Conservation (phyloP, 2,797 vertebrate genomes). For the Sebastes itinus region DNA sequence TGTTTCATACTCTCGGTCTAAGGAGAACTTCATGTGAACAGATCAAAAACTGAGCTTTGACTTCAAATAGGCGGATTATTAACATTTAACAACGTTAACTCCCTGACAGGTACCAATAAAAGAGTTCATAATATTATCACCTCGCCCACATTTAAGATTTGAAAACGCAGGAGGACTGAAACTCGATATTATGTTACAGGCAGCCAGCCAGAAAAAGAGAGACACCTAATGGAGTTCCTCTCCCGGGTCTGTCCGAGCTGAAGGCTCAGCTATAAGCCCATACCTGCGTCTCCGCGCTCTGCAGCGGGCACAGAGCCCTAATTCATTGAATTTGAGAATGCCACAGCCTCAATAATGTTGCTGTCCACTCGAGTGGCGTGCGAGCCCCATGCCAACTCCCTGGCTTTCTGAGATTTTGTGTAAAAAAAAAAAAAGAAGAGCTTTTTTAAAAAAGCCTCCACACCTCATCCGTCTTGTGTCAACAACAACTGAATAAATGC, state of each 20-base stretch:
- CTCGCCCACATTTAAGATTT: slow-evolving; percentile 35
- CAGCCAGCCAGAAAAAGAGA: slow-evolving; percentile 53
- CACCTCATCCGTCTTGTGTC: slow-evolving; percentile 67
- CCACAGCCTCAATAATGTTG: slow-evolving; percentile 64
- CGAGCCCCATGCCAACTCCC: slow-evolving; percentile 51
- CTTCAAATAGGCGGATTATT: slow-evolving; percentile 17
- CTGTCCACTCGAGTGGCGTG: slow-evolving; percentile 62
- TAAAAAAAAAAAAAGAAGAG: slow-evolving; percentile 26
- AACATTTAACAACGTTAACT: slow-evolving; percentile 21
- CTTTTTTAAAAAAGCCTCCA: slow-evolving; percentile 52
- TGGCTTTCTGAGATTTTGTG: slow-evolving; percentile 54
- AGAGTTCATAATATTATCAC: slow-evolving; percentile 42
- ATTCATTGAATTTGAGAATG: slow-evolving; percentile 76
- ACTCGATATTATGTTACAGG: slow-evolving; percentile 60
- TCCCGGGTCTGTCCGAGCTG: slow-evolving; percentile 44
- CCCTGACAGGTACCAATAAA: slow-evolving; percentile 50
- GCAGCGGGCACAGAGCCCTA: slow-evolving; percentile 56
- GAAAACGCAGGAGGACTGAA: slow-evolving; percentile 50
- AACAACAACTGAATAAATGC: slow-evolving; percentile 63
- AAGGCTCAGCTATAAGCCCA: slow-evolving; percentile 55
- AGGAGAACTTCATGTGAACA: neutral
- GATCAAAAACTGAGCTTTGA: slow-evolving; percentile 15
- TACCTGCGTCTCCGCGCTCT: slow-evolving; percentile 58
- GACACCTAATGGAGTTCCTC: slow-evolving; percentile 55
- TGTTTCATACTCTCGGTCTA: neutral